Evolutionary conservation across 92 coral and sea anemone species (phyloP).

Genomic region (Actinostola sp.): DNA sequence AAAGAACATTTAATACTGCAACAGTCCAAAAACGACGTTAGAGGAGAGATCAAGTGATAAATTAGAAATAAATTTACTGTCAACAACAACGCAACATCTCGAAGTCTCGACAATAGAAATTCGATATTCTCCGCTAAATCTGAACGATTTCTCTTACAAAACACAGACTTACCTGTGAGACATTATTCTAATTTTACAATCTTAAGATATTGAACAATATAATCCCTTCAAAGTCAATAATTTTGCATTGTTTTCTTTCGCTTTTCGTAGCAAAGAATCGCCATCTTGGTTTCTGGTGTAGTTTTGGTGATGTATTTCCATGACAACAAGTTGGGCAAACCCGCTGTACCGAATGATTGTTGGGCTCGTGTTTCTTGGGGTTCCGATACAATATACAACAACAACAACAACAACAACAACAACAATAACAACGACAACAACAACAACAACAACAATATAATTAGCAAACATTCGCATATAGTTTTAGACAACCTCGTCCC

Average conservation of each 20-base stretch:
- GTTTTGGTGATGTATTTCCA: constrained; percentile 16
- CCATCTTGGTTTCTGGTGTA: constrained; percentile 31
- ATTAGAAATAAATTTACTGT: too few relatives aligned
- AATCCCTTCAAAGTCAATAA: background rate
- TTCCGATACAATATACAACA: too few relatives aligned
- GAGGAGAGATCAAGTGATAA: too few relatives aligned
- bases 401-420: too few relatives aligned
- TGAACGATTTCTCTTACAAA: background rate
- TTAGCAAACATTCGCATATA: too few relatives aligned
- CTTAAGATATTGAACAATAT: background rate
- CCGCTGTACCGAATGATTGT: constrained; percentile 22
- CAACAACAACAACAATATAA: too few relatives aligned
- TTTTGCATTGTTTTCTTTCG: background rate
- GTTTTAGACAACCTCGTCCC: too few relatives aligned
- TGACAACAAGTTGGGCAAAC: constrained; percentile 11
- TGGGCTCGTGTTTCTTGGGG: background rate
- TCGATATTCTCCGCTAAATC: background rate
- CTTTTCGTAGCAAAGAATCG: constrained; percentile 10
- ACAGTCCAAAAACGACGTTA: too few relatives aligned
- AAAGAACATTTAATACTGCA: too few relatives aligned
- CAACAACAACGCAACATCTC: background rate
- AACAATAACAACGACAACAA: too few relatives aligned
- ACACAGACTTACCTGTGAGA: constrained; percentile 26
- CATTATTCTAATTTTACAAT: background rate
- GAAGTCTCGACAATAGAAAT: background rate